A percentile compares a stretch with the other conserved stretches of the same genome.
These are phyloP conservation scores for Antedon mediterranea DNA, from an alignment of 53 echinoderm and acorn worm species.

Conservation along the genomic window DNA sequence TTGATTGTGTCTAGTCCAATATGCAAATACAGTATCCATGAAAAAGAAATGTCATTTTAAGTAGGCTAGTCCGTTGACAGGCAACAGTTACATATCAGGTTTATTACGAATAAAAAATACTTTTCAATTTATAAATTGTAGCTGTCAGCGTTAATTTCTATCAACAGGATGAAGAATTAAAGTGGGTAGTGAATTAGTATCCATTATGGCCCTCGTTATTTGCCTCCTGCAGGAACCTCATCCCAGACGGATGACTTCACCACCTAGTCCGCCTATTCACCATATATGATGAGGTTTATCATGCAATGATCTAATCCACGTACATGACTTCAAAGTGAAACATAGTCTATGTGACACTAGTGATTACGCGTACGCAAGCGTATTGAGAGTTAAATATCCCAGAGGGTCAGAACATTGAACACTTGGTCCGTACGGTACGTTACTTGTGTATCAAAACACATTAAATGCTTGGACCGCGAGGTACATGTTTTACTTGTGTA, in stretches of 20 bases:
- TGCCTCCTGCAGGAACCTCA: neutral
- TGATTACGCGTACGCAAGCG: neutral
- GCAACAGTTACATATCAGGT: neutral
- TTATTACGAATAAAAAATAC: neutral
- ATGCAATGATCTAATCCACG: neutral
- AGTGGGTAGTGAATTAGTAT: neutral
- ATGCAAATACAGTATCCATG: neutral
- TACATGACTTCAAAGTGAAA: constrained; percentile 1
- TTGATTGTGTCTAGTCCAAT: neutral
- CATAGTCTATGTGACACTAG: neutral
- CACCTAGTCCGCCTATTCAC: neutral
- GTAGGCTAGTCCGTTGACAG: neutral
- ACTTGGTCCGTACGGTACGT: neutral
- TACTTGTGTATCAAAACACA: neutral
- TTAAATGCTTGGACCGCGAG: too few relatives aligned
- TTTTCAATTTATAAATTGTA: neutral
- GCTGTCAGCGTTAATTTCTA: neutral
- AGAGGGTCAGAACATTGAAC: neutral
- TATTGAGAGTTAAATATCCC: neutral
- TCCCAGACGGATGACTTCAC: neutral
- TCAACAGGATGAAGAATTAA: neutral
- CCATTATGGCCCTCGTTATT: neutral
- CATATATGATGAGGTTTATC: neutral
- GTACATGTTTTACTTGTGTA: too few relatives aligned
- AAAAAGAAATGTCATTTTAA: neutral